Evolutionary conservation across 1,140 invertebrate species (phyloP), one percentile per base, ranked within the genome.

Genomic region (Triops longicaudatus): DNA sequence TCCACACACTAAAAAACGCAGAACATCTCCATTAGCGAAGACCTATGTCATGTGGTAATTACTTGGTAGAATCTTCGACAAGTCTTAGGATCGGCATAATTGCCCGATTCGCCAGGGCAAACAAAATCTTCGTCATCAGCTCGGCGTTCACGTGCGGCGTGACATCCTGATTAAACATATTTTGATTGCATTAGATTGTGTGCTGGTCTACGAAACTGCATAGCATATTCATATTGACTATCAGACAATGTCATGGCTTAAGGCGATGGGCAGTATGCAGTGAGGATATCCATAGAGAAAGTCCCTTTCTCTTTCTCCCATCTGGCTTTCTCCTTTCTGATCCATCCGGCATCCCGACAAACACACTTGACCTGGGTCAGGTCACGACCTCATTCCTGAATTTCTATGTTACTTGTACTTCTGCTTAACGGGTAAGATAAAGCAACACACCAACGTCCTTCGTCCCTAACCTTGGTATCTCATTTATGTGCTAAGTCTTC

Each of bases 1-100:
- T 95, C 93, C 26, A 95, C 93, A 82, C 93, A 96, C 92, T 95
- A 82, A 9, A 78, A 79, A 79, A 73, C 44, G 14, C 27, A 79
- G 6, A 6, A 22, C 0, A n/a, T 5, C 22, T 63, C 6, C 14
- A 63, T 63, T 6, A 63, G 50, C 10, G 10, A n/a, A n/a, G 17
- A 63, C 17, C 5, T 63, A 63, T 9, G 10, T 22, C 22, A 17
- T 7, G 7, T 17, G 6, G 6, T 63, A 63, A n/a, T 63, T 75
- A 75, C 74, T 44, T 75, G 74, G 74, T 31, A 75, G 41, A 75
- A 75, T 11, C 74, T 6, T 1, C 74, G 74, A 43, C 74, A 75
- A 14, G 74, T 43, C 42, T 75, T 75, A 6, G 74, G 74, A 44
- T 75, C 74, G 7, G 74, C 74, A 26, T 50, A 75, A n/a, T 28